These are phyloP conservation scores for Thunnus maccoyii DNA, from an alignment of 2,113 vertebrate genomes.

Conservation along the genomic window DNA sequence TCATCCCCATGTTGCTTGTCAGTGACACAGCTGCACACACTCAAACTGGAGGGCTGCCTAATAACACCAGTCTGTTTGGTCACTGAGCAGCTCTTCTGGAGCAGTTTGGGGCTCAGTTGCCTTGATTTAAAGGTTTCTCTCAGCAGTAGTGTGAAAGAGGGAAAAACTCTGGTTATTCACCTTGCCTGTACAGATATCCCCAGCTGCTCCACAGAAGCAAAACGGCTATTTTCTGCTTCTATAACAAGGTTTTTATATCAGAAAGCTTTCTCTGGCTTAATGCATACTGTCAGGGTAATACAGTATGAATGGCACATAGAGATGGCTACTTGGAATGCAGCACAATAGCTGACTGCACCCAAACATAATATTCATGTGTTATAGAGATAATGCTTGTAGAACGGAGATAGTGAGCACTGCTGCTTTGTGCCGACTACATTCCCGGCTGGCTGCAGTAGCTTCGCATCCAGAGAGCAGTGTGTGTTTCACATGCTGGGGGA, in stretches of 20 bases:
- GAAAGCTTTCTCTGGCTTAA: slow-evolving; percentile 1
- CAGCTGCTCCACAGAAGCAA: slow-evolving; percentile 27
- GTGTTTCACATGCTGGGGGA: background rate
- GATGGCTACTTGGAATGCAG: slow-evolving; percentile 47
- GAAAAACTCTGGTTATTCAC: background rate
- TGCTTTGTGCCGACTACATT: slow-evolving; percentile 8
- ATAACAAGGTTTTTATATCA: slow-evolving; percentile 15
- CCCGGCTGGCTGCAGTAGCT: slow-evolving; percentile 35
- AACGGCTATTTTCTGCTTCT: slow-evolving; percentile 7
- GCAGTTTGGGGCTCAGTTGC: slow-evolving; percentile 32
- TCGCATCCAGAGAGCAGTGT: background rate
- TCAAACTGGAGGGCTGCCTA: slow-evolving; percentile 20
- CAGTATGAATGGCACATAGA: slow-evolving; percentile 19
- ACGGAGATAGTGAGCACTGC: slow-evolving; percentile 24
- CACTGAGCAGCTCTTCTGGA: slow-evolving; percentile 14
- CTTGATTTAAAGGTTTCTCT: background rate
- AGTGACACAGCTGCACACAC: slow-evolving; percentile 11
- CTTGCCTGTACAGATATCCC: slow-evolving; percentile 1
- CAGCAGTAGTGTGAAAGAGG: background rate
- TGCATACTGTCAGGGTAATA: slow-evolving; percentile 7
- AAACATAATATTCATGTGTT: slow-evolving; percentile 15
- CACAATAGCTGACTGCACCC: slow-evolving; percentile 20
- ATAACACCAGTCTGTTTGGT: slow-evolving; percentile 1
- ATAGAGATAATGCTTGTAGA: slow-evolving; percentile 30
- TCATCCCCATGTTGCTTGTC: slow-evolving; percentile 28